Evolutionary conservation across 2,888 invertebrate species (phyloP), one percentile per base, ranked within the genome.

Genomic region (Meiosimyza decipiens): DNA sequence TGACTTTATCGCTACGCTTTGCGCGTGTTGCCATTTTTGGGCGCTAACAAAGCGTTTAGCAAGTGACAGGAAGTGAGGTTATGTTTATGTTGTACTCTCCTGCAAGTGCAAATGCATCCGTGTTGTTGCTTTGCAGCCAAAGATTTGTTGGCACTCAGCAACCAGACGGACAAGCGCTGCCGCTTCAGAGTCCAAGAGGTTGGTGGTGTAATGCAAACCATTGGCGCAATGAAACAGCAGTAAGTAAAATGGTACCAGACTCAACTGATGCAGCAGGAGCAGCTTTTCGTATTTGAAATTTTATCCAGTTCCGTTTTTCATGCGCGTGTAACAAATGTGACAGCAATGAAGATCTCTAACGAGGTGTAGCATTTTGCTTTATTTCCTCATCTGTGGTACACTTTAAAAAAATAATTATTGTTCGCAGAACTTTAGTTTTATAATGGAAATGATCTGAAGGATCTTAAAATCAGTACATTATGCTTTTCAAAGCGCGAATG

Each of bases 21-120:
- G 40, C 40, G 72, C 75, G 73, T 76, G 73, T 76, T 77, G 77
- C 75, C 76, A 74, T 76, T 76, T 77, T 77, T 65, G 71, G 75
- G 66, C 49, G 62, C 72, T 62, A 68, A 63, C 72, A 63, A 71
- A 66, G 71, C 66, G 71, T 71, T 71, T 71, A 52, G 60, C 52
- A 49, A 71, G 54, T 66, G 71, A 67, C 71, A 67, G 71, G 72
- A 72, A 72, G 67, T 72, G 55, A n/a, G 72, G 67, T 62, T 72
- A 67, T 72, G 67, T 72, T 72, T 66, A 66, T 66, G 71, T 71
- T 65, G 6, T 6, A 13, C 47, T 15, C 62, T 12, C 51, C 16
- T 54, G 59, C 50, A 64, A 40, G 62, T 52, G 63, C 57, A 63
- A 64, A 51, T 47, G 60, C 69, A 69, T 60, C 59, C 60, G 69